Conservation (phyloP, 2,797 vertebrate species). For the Halcyon leucocephala region DNA sequence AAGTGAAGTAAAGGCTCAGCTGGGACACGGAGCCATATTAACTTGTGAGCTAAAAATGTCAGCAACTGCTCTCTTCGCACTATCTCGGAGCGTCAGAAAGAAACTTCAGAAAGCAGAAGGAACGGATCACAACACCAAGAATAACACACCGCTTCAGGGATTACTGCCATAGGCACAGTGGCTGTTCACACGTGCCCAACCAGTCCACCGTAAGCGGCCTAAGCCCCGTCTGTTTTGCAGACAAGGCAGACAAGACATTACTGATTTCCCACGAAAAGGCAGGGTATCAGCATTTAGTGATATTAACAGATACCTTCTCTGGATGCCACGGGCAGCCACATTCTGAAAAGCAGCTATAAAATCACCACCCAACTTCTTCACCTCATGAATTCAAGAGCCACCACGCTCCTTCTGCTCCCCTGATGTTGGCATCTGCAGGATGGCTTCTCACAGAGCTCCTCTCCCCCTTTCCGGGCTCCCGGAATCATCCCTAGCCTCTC, state of each 20-base stretch:
- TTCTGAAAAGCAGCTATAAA: neutral
- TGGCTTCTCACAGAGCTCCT: neutral
- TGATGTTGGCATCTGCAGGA: too few relatives aligned
- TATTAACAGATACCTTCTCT: too few relatives aligned
- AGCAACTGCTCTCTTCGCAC: fast-evolving
- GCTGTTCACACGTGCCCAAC: fast-evolving
- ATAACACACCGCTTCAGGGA: too few relatives aligned
- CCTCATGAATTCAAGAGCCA: neutral
- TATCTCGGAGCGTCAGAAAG: fast-evolving
- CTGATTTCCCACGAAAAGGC: too few relatives aligned
- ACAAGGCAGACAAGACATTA: fast-evolving
- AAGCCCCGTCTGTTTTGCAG: neutral
- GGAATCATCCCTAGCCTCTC: too few relatives aligned
- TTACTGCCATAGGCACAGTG: neutral
- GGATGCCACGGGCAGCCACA: neutral
- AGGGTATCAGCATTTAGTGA: too few relatives aligned
- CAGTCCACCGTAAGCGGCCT: fast-evolving
- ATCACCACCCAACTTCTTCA: neutral
- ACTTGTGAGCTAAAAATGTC: neutral
- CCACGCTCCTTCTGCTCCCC: fast-evolving
- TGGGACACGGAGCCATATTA: neutral
- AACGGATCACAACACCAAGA: neutral
- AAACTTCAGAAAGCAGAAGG: neutral
- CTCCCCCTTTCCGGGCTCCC: neutral
- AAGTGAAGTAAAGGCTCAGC: neutral